Base-by-base conservation (phyloP, 2,888 invertebrate species). In the Catonia carolina region DNA sequence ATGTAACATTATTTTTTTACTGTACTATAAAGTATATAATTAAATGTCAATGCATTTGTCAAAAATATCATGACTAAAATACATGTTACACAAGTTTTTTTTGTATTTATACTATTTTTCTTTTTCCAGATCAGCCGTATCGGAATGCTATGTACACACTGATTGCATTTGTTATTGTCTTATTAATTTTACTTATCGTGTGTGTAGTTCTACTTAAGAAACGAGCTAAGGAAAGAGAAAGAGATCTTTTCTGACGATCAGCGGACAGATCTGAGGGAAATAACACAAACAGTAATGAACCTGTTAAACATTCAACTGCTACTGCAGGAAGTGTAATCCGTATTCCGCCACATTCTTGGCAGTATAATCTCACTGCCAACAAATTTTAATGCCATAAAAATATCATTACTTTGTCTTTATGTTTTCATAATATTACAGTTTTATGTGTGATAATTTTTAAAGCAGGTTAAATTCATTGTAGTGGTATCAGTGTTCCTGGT, bases 131-230 rank as follows among this genome's bases (percentile, higher is more conserved):
- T 53, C 53, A 64, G 33, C 76, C 80, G 51, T 75, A 80, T 59
- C 75, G 79, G 8, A 81, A 81, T 61, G 82, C 81, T 23, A 77
- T 82, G 65, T 79, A 80, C 64, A 81, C 81, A 1, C 74, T 82
- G 70, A 75, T 79, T 58, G 80, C 76, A 18, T 72, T 81, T 18
- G 75, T 78, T 27, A 68, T 75, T 35, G 73, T 76, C 20, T 70
- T 81, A 22, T 69, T 80, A 23, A 67, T 74, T 20, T 69, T 81
- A 15, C 71, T 81, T 23, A 68, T 77, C 42, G 71, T 77, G 17
- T 77, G 81, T 61, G 75, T 78, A 23, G 69, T 79, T 50, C 68
- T 82, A 49, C 68, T 83, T 49, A 77, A 73, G 61, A 69, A 69
- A 59, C 68, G 70, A 50, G 67, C 71, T 7, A 71, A 71, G 62